Conservation (phyloP, 2,888 invertebrate species). For the Acanthosepion esculentum region DNA sequence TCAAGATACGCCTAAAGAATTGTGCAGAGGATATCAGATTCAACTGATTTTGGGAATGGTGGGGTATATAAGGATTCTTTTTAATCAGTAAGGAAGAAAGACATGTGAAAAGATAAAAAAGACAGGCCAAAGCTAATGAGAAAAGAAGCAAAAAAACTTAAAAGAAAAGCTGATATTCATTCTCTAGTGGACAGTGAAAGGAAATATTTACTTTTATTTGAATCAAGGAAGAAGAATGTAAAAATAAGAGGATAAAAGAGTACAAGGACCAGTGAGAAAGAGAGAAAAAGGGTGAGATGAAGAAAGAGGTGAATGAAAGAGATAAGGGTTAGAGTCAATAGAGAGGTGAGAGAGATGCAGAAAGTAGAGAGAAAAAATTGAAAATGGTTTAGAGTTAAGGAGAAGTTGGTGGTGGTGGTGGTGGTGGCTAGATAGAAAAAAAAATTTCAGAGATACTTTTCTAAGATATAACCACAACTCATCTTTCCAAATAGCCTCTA, state of each 20-base stretch:
- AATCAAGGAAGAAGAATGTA: neutral
- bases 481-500: neutral
- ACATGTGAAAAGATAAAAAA: neutral
- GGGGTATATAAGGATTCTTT: neutral
- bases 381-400: neutral
- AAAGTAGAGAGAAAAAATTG: neutral
- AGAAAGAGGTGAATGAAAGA: constrained; percentile 25
- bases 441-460: neutral
- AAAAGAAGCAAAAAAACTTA: neutral
- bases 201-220: neutral
- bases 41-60: neutral
- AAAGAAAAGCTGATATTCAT: neutral
- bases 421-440: neutral
- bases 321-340: neutral
- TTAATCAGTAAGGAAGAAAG: constrained; percentile 4
- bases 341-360: neutral
- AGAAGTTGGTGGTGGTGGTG: neutral
- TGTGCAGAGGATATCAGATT: neutral
- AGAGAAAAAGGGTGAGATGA: neutral
- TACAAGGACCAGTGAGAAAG: neutral
- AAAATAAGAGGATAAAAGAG: neutral
- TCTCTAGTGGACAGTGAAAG: neutral
- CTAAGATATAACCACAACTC: neutral
- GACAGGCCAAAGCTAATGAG: neutral
- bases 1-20: neutral